Base-by-base conservation (phyloP, 2,888 invertebrate genomes). In the Dynastes tityus region DNA sequence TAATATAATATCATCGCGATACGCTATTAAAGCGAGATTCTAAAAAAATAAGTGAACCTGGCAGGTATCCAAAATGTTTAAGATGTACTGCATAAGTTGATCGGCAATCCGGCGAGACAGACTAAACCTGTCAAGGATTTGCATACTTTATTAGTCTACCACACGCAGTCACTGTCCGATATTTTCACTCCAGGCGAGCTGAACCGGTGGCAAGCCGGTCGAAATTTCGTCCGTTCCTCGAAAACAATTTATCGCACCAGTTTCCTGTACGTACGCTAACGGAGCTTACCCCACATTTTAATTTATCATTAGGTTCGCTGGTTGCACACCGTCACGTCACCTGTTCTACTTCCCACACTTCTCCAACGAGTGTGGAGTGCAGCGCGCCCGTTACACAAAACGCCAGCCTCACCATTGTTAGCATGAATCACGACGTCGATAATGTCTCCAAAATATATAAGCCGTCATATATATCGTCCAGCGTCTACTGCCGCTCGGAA, bases 81-180 rank as follows among this genome's bases (percentile, higher is more conserved):
- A 78, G 78, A 78, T 77, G 74, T 73, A 76, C 68, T 80, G 80
- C 78, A 80, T 80, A 76, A 78, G 78, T 76, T 76, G 73, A 80
- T 78, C 77, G 68, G 58, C 75, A 75, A 74, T 80, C 61, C 40
- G 76, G 45, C 76, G 49, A 74, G 65, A 76, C 68, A 82, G 81
- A 81, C 81, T 82, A 82, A 81, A 82, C 82, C 79, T 81, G 79
- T 80, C 79, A 71, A 74, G 80, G 70, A 79, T 77, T 80, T 78
- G 70, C 77, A 73, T 73, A 80, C 76, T 82, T 82, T 82, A 82
- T 81, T 81, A 67, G 81, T 80, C 82, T 74, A 74, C 61, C 58
- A 45, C 80, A 78, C 70, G 79, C 81, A 81, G 80, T 81, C 81
- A 81, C 79, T 81, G 81, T 71, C 81, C 80, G 81, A 80, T 80